Evolutionary conservation across 2,113 vertebrate species (phyloP).

Genomic region (Glaucomys volans): DNA sequence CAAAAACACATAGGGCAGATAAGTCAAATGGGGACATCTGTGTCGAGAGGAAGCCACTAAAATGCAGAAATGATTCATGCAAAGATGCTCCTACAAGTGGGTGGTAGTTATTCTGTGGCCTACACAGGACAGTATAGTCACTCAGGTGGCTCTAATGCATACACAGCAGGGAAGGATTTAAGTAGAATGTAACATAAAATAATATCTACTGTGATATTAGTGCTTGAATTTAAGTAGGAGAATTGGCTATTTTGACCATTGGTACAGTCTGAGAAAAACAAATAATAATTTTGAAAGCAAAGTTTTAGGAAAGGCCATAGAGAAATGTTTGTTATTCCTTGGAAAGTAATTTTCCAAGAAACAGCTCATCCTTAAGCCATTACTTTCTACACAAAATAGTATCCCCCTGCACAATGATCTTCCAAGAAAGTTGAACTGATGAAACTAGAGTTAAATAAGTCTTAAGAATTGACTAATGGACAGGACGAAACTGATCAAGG

Average conservation of each 20-base stretch:
- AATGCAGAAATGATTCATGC: not conserved
- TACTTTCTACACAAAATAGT: not conserved
- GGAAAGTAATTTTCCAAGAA: not conserved
- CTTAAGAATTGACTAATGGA: not conserved
- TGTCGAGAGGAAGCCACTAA: not conserved
- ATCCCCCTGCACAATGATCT: not conserved
- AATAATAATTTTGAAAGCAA: not conserved
- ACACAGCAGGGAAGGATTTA: not conserved
- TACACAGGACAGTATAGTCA: fast-evolving
- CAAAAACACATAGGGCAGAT: not conserved
- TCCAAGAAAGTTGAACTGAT: not conserved
- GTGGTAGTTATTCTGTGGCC: not conserved
- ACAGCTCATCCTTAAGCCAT: not conserved
- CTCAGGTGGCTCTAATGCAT: not conserved
- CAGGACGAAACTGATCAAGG: not conserved
- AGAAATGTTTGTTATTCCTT: not conserved
- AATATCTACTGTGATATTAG: not conserved
- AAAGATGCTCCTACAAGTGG: not conserved
- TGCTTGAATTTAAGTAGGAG: not conserved
- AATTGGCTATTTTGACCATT: not conserved
- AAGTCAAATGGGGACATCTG: not conserved
- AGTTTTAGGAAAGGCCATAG: not conserved
- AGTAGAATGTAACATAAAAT: not conserved
- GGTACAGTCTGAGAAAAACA: not conserved
- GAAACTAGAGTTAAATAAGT: not conserved